Evolutionary conservation across 2,797 vertebrate genomes (phyloP).

Genomic region (Numenius phaeopus): DNA sequence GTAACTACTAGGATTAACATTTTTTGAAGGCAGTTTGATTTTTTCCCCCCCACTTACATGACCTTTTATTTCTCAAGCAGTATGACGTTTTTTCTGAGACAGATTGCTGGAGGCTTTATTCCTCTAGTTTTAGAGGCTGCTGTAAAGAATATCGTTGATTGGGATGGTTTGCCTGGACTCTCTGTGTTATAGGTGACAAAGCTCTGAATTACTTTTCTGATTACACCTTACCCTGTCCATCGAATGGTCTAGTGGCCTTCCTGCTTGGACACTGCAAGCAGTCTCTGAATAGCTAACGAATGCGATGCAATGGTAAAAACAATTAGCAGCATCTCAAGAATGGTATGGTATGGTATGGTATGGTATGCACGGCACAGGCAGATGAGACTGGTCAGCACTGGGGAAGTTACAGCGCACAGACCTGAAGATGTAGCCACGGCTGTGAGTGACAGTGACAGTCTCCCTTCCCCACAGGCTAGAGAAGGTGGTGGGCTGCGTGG

Average conservation of each 20-base stretch:
- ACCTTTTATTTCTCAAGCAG: background rate
- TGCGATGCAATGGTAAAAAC: background rate
- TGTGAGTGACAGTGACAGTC: background rate
- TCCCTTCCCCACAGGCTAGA: background rate
- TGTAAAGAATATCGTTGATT: background rate
- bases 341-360: background rate
- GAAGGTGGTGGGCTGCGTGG: background rate
- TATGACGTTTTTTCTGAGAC: background rate
- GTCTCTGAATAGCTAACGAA: background rate
- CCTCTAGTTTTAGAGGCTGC: background rate
- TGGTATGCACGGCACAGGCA: no score
- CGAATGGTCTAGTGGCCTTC: background rate
- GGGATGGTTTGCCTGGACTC: background rate
- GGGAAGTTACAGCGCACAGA: background rate
- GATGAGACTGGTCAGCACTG: background rate
- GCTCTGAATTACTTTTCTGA: background rate
- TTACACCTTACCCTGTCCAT: background rate
- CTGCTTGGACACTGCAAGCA: background rate
- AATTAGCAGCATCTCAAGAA: background rate
- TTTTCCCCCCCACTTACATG: fast-evolving
- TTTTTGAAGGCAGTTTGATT: background rate
- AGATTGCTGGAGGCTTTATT: no score
- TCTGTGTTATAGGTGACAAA: background rate
- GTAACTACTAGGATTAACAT: background rate
- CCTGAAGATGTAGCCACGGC: background rate